Evolutionary conservation across 2,113 vertebrate genomes (phyloP), one percentile per base, ranked within the genome.

Genomic region (Fulica atra): DNA sequence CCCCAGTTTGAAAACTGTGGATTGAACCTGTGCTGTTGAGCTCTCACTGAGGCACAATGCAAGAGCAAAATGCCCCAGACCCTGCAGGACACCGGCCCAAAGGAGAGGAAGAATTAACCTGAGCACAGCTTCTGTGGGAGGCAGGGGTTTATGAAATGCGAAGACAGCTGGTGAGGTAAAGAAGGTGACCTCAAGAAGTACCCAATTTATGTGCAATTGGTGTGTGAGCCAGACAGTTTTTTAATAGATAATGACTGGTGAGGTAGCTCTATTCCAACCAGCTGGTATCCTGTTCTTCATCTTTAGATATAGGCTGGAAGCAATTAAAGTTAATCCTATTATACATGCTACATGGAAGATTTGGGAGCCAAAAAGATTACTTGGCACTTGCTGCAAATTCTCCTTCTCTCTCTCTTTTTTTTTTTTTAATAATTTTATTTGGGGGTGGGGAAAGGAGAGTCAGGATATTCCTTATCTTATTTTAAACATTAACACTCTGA

Each of bases 301-400:
- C 88, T 94, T 68, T 86, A 93, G 92, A 69, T 86, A 90, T 5
- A 87, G 46, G 28, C 56, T 86, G 82, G 63, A 95, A 96, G 73
- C 85, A 95, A 92, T 97, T 97, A 88, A 82, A 91, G 53, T 76
- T 93, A 93, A 95, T 96, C 88, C 59, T 94, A 38, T 93, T 91
- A 85, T 44, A 73, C 35, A 85, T 88, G 59, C 42, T 90, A 89
- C 73, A 54, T 60, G 70, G 87, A 94, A 92, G 89, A 85, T 77
- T 29, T 77, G 51, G 76, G 83, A 92, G 53, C 56, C 64, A 70
- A 82, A 84, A 86, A 77, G 18, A 86, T 78, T 94, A 20, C 48
- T 65, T 90, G 79, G 53, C 48, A 70, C 40, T 87, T 80, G 42
- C 25, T 88, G 51, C 57, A 81, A 72, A 60, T 81, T 66, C 8